A percentile compares a stretch with the other conserved stretches of the same genome.
Evolutionary conservation across 2,888 invertebrate genomes (phyloP).

Genomic region (Amitus sp.): DNA sequence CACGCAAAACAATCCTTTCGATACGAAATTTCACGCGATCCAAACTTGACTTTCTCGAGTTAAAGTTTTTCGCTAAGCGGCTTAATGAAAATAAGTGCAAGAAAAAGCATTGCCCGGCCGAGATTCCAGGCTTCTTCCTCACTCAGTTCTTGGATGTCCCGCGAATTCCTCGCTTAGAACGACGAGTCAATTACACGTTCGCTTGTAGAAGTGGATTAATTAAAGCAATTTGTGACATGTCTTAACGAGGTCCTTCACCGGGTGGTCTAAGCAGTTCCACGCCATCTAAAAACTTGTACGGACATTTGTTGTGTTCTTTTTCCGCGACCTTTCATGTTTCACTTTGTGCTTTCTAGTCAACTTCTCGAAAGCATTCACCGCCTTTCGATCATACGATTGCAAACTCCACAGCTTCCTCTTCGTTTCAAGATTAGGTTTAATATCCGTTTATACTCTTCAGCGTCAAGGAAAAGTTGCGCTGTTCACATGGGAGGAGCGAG

Average conservation of each 20-base stretch:
- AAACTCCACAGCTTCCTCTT: no score
- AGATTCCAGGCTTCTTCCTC: slow-evolving; percentile 1
- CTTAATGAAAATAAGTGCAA: no score
- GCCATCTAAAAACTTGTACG: not conserved
- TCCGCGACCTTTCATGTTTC: slow-evolving; percentile 24
- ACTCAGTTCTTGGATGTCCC: not conserved
- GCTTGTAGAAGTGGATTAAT: slow-evolving; percentile 45
- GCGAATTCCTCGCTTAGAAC: slow-evolving; percentile 10
- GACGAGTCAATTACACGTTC: slow-evolving; percentile 48
- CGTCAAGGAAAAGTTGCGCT: no score
- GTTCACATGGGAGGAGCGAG: not conserved
- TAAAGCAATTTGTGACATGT: slow-evolving; percentile 52
- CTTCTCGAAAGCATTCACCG: not conserved
- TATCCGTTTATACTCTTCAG: not conserved
- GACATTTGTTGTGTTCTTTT: slow-evolving; percentile 12
- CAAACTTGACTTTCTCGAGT: no score
- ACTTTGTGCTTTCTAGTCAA: slow-evolving; percentile 17
- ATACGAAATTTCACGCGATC: no score
- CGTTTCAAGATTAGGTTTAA: no score
- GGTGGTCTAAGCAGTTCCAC: slow-evolving; percentile 42
- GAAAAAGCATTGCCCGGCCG: not conserved
- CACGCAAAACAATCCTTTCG: no score
- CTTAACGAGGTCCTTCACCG: slow-evolving; percentile 44
- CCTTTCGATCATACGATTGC: not conserved
- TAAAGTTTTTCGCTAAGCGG: no score